Evolutionary conservation across 2,888 invertebrate species (phyloP), one percentile per base, ranked within the genome.

Genomic region (Nephrotoma guestfalica): DNA sequence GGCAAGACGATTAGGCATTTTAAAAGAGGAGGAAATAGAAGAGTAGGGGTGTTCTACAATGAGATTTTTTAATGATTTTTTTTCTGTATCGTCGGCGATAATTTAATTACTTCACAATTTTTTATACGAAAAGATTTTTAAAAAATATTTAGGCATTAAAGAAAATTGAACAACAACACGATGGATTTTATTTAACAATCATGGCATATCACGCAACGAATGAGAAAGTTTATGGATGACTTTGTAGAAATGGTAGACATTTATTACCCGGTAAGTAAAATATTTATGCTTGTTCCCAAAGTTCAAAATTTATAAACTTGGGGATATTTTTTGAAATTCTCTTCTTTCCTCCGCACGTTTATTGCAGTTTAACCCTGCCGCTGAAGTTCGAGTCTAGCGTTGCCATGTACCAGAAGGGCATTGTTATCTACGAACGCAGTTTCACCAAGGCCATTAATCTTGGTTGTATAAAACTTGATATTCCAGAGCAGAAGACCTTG

Each of bases 1-100:
- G 7, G 98, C 97, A 40, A 96, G 95, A 89, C 94, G 95, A 87
- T 93, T 98, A 87, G 98, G 97, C 83, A 97, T 98, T 90, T 95
- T 98, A 89, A 97, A 97, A 90, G 95, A 96, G 87, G 94, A 94
- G 83, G 93, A 93, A 7, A 93, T 93, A 15, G 93, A 93, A 89
- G 87, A 87, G 57, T 9, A 83, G 47, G 30, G 13, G 18, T 11
- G n/a, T 41, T 86, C 15, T n/a, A n/a, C n/a, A n/a, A n/a, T n/a
- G n/a, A n/a, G n/a, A n/a, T n/a, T n/a, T n/a, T 41, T 41, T 71
- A n/a, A 40, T 71, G 71, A 1, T 83, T 86, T 71, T 42, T 41
- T 86, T 51, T 84, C 15, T 18, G 83, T 18, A 9, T 71, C 9
- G 71, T 71, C 71, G 71, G 9, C 30, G 71, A 71, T 71, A 71